Evolutionary conservation across 2,797 vertebrate genomes (phyloP), one percentile per base, ranked within the genome.

Genomic region (Catostomus latipinnis): DNA sequence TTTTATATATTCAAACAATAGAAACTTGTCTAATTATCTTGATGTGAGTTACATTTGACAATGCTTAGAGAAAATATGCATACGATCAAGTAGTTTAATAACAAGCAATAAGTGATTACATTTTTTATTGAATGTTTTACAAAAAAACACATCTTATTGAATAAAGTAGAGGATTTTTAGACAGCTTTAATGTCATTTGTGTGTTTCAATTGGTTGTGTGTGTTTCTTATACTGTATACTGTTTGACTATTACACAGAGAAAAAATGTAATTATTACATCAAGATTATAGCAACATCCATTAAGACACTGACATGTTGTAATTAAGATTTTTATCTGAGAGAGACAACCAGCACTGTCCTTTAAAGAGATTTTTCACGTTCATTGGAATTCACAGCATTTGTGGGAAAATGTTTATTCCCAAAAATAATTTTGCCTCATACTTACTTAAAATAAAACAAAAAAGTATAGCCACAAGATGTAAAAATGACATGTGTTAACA

Each of bases 81-180:
- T 94, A 91, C 83, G 88, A 93, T 92, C 83, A 91, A 91, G 81
- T 91, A 91, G 91, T 86, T 93, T 89, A 93, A 90, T 65, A 88
- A 91, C 86, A 86, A 95, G 93, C 94, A 95, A 94, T 94, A 94
- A 94, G 91, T 86, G 88, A 91, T 88, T 81, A 90, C 69, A 88
- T 89, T 94, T 94, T 95, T 92, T 93, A 94, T 93, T 94, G 90
- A 92, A 94, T 94, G 93, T 95, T 95, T 95, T 94, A 89, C 93
- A 93, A 91, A 84, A 72, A 88, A 34, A 91, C 90, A 34, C 88
- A 90, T 93, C 90, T 91, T 91, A 90, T 82, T 89, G 82, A 94
- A 95, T 95, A 95, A 95, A 95, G 92, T 94, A 94, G 92, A 92
- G 69, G 78, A 92, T 93, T 94, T 94, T 92, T 34, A 34, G 34